Conservation (phyloP, 1,140 invertebrate species). For the Dreissena rostriformis region DNA sequence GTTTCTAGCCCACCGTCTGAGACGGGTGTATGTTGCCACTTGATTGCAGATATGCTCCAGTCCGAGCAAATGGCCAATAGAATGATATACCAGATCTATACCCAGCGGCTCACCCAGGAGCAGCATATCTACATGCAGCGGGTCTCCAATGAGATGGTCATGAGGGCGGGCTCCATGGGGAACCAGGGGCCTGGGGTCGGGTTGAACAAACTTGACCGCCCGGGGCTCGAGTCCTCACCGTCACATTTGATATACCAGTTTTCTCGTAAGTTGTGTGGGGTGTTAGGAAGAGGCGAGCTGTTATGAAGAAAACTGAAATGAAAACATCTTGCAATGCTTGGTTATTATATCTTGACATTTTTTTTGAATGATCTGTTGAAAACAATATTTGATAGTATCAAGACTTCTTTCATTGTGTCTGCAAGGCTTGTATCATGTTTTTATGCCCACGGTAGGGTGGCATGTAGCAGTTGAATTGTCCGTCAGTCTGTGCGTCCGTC, state of each 20-base stretch:
- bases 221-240: conserved; percentile 68
- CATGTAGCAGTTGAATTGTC: too few species aligned
- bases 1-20: too few species aligned
- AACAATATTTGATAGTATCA: too few species aligned
- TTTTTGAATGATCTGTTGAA: too few species aligned
- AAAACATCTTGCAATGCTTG: too few species aligned
- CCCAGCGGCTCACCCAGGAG: conserved; percentile 77
- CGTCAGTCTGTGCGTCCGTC: too few species aligned
- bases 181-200: conserved; percentile 10
- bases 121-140: conserved; percentile 78
- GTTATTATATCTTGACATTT: too few species aligned
- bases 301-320: too few species aligned
- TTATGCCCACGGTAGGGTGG: too few species aligned
- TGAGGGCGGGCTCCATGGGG: conserved; percentile 70
- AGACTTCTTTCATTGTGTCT: too few species aligned
- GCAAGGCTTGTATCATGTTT: too few species aligned
- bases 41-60: conserved; percentile 74
- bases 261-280: conserved; percentile 75
- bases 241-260: conserved; percentile 79
- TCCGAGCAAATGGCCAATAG: conserved; percentile 74
- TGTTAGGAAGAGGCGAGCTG: too few species aligned
- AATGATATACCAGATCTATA: conserved; percentile 79
- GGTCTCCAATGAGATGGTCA: conserved; percentile 74
- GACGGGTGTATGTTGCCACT: neutral
- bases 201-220: conserved; percentile 45